Percentiles rank a stretch among this genome's conserved stretches.
These are phyloP conservation scores for Eudyptes chrysolophus DNA, from an alignment of 2,113 vertebrate species.

Conservation along the genomic window DNA sequence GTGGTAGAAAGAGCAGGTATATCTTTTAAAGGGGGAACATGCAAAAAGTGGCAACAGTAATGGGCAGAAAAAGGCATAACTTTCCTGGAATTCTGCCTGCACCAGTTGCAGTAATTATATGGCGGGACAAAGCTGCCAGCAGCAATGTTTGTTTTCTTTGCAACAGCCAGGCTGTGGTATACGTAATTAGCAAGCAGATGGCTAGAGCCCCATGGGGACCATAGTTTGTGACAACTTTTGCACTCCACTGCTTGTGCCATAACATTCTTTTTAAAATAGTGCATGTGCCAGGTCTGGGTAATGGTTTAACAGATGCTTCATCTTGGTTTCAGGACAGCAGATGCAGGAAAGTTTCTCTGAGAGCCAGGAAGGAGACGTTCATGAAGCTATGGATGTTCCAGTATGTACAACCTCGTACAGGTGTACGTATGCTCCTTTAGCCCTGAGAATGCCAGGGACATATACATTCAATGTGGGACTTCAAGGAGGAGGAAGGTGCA, in stretches of 20 bases:
- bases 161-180: background rate
- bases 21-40: background rate
- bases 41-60: background rate
- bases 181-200: conserved; percentile 47
- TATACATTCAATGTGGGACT: background rate
- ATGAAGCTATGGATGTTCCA: background rate
- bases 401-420: background rate
- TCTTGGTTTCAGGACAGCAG: background rate
- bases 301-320: conserved; percentile 23
- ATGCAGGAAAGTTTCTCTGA: background rate
- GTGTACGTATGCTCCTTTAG: background rate
- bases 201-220: background rate
- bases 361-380: background rate
- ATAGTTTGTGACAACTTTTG: background rate
- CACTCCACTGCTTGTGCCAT: conserved; percentile 17
- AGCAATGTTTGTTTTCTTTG: conserved; percentile 21
- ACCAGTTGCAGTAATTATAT: background rate
- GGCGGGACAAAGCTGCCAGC: background rate
- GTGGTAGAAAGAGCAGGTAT: background rate
- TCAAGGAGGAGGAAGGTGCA: background rate
- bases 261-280: background rate
- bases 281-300: background rate
- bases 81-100: background rate
- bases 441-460: background rate
- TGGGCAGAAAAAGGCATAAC: background rate